Base-by-base conservation (phyloP, 2,797 vertebrate genomes). In the Coregonus ussuriensis region DNA sequence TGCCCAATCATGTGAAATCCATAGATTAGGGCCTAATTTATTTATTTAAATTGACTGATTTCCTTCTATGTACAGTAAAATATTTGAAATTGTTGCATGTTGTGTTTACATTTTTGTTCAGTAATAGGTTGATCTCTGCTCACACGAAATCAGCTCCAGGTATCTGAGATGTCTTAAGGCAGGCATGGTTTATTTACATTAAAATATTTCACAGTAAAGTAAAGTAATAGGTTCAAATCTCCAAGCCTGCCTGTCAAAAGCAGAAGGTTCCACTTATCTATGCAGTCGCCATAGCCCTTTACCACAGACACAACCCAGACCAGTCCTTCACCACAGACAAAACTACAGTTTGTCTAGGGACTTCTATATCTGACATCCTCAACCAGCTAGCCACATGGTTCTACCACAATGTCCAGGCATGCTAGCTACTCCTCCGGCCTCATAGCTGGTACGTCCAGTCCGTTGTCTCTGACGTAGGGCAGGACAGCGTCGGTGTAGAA, bases 401-500 rank as follows among this genome's bases (percentile, higher is more conserved):
- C 41, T 47, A 47, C 41, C 18, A 21, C 6, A 59, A n/a, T 21
- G 6, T 59, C n/a, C 18, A 21, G n/a, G 18, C 56, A 59, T 59
- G 56, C 80, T n/a, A 21, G n/a, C 56, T 89, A 95, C 69, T 91
- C 90, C 72, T 95, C 94, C 0, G 78, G 89, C 6, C 75, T 83
- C 73, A 71, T 78, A 9, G 25, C 80, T 0, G 33, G 78, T 14
- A 31, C 0, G 0, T 29, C 4, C 18, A 2, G 51, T 15, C 0
- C 72, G 41, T 53, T 77, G 54, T 66, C 9, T 51, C 56, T 75
- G 77, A 94, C 53, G 52, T 85, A 69, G 2, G 95, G 95, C 75
- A 94, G 52, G 51, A 96, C 87, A 0, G 88, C 95, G 0, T 93
- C 82, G 0, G 0, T 81, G 87, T 96, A 96, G 82, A 96, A 96